Base-by-base conservation (phyloP, 2,113 vertebrate genomes). In the Vulpes ferrilata region DNA sequence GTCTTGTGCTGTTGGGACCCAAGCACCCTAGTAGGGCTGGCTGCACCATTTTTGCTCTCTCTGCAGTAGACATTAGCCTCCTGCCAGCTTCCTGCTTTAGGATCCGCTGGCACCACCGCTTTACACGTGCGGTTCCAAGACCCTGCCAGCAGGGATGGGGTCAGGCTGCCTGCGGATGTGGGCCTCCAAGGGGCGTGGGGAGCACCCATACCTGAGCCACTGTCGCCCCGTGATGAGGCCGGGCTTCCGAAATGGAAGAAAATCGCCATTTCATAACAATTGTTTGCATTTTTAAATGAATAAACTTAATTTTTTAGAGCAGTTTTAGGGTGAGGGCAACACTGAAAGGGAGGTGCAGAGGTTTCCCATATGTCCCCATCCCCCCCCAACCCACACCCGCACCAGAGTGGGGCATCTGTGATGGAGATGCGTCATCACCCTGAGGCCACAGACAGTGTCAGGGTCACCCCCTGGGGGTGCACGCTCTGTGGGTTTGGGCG, bases 31-130 rank as follows among this genome's bases (percentile, higher is more conserved):
- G 20, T 0, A 0, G 64, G 38, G 27, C 20, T 3, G 5, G 25
- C 11, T 97, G 98, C 98, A 97, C 98, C 97, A 98, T 95, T 89
- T 97, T 84, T 97, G 93, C 94, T 94, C 97, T 98, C 98, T 97
- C 98, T 97, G 97, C 97, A 97, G 76, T 89, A 30, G 91, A 85
- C 76, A 94, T 98, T 95, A 96, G 85, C 92, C 98, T 92, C 98
- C 98, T 97, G 98, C 98, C 43, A 43, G 98, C 97, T 98, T 93
- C 95, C 48, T 69, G 93, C 95, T 98, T 98, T 97, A 98, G 98
- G 99, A 99, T 98, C 98, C 97, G 98, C 98, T 1, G 98, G 98
- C 98, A 98, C 98, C 99, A 98, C 98, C 86, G 95, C 43, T 43
- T 43, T 43, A 43, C 43, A 6, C 7, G 43, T 43, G 43, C 43